These are phyloP conservation scores for Neodiprion fabricii DNA, from an alignment of 1,140 invertebrate species.

Conservation along the genomic window DNA sequence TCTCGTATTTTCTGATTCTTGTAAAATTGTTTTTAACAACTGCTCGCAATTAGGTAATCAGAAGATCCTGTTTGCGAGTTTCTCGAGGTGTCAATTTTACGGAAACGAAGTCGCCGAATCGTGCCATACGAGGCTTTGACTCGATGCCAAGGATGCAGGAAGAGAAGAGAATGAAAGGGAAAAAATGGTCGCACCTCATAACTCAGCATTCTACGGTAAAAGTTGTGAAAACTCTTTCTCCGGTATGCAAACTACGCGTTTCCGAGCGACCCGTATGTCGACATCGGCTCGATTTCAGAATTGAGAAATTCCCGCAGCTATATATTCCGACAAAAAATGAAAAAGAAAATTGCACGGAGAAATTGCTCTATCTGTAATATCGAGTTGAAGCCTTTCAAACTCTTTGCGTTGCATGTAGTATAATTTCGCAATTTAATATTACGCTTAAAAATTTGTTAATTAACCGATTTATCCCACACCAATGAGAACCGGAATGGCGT, in stretches of 20 bases:
- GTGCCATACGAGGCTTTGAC: neutral
- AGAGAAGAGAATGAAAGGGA: neutral
- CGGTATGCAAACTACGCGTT: neutral
- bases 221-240: neutral
- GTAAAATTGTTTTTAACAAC: no score
- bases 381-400: no score
- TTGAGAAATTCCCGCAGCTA: neutral
- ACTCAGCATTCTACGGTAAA: neutral
- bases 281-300: neutral
- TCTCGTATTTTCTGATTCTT: no score
- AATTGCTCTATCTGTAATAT: no score
- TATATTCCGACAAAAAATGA: no score
- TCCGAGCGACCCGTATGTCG: neutral
- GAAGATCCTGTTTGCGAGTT: no score
- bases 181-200: neutral
- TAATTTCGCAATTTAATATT: neutral
- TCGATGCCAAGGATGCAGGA: neutral
- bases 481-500: neutral
- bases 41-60: no score
- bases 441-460: conserved; percentile 5
- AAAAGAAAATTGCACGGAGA: no score
- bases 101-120: neutral
- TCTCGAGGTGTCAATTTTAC: no score
- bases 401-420: no score
- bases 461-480: conserved; percentile 1